phyloP scores from a whole-genome alignment of 2,797 vertebrate species.

The Melanotaenia parkinsoni region DNA sequence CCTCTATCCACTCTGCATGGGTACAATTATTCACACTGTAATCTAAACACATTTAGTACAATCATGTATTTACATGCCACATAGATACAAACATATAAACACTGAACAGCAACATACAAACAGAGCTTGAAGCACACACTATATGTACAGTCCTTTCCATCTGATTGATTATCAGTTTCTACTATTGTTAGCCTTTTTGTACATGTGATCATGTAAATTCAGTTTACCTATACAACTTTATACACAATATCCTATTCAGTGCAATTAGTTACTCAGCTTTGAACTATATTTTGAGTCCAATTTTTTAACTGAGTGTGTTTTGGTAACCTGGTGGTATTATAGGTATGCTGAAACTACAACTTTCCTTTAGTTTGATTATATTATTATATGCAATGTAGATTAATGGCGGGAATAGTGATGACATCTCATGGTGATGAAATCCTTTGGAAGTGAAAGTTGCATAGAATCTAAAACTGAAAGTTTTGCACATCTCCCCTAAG shows the following conservation, averaged over 20 bases:
- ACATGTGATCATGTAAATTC: background rate
- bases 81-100: conserved; percentile 41
- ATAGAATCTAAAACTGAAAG: background rate
- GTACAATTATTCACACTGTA: conserved; percentile 33
- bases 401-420: background rate
- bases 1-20: conserved; percentile 94
- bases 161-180: background rate
- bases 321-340: background rate
- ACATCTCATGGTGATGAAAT: background rate
- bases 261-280: background rate
- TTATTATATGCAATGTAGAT: background rate
- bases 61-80: conserved; percentile 40
- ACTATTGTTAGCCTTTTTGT: background rate
- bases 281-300: background rate
- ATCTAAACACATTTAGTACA: conserved; percentile 14
- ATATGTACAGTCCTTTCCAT: conserved; percentile 1
- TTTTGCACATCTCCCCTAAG: background rate
- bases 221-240: background rate
- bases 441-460: background rate
- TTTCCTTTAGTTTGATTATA: background rate
- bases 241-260: background rate
- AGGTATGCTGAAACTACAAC: background rate
- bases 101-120: conserved; percentile 42
- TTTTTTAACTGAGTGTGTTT: background rate
- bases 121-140: conserved; percentile 41